These are phyloP conservation scores for Epinephelus malabaricus DNA, from an alignment of 2,797 vertebrate genomes.

Conservation along the genomic window DNA sequence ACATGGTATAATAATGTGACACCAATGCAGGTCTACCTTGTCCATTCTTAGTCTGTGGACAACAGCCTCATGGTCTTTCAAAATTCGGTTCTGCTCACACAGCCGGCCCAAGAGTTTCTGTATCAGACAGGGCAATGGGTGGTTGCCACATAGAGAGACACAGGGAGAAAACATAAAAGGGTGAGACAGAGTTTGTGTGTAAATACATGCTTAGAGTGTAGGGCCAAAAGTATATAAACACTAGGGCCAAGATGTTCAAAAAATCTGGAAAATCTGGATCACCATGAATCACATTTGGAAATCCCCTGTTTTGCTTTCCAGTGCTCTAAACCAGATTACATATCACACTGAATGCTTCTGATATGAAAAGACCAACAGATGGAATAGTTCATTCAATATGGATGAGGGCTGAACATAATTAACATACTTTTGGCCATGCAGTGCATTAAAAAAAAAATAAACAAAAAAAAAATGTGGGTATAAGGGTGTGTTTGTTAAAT, in stretches of 20 bases:
- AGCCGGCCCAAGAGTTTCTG: slow-evolving; percentile 96
- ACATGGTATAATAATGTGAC: not conserved
- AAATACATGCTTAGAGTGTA: not conserved
- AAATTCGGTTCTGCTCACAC: slow-evolving; percentile 93
- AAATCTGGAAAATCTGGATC: no score
- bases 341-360: no score
- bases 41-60: slow-evolving; percentile 94
- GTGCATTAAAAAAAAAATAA: not conserved
- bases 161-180: not conserved
- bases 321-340: no score
- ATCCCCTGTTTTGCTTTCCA: no score
- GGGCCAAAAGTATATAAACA: not conserved
- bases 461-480: not conserved
- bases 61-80: slow-evolving; percentile 93
- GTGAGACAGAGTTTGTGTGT: no score
- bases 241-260: not conserved
- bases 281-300: no score
- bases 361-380: no score
- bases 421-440: not conserved
- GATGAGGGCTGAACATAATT: no score
- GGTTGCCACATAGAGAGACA: not conserved
- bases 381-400: no score
- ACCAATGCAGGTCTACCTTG: slow-evolving; percentile 85
- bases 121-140: not conserved
- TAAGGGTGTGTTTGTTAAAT: not conserved